Percentiles rank a stretch among this genome's conserved stretches.
Evolutionary conservation across 2,113 vertebrate species (phyloP).

Genomic region (Buteo buteo): DNA sequence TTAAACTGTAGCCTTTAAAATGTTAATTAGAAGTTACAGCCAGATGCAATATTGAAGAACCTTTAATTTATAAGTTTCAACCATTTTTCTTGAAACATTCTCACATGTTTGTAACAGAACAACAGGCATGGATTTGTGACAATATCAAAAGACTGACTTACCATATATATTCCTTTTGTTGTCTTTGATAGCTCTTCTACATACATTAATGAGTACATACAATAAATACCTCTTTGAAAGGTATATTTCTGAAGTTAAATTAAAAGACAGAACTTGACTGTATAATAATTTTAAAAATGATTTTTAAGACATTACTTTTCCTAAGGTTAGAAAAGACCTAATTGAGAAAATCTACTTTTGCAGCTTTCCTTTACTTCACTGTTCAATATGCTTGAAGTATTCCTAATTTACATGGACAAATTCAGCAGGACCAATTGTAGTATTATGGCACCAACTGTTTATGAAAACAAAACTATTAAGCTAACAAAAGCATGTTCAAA

Average conservation of each 20-base stretch:
- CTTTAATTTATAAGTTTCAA: constrained; percentile 68
- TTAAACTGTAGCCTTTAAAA: constrained; percentile 70
- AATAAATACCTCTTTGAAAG: constrained; percentile 22
- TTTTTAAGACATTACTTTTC: background rate
- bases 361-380: background rate
- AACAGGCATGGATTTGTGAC: constrained; percentile 45
- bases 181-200: constrained; percentile 5
- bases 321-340: background rate
- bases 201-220: constrained; percentile 21
- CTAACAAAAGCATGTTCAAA: constrained; percentile 46
- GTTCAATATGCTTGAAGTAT: background rate
- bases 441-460: constrained; percentile 34
- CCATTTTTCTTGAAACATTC: constrained; percentile 61
- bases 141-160: constrained; percentile 51
- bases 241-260: constrained; percentile 44
- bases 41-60: constrained; percentile 67
- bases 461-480: constrained; percentile 51
- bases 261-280: constrained; percentile 22
- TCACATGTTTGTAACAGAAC: constrained; percentile 54
- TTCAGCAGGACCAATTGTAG: constrained; percentile 18
- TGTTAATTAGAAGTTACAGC: constrained; percentile 70
- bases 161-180: constrained; percentile 49
- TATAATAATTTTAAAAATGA: background rate
- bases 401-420: constrained; percentile 8
- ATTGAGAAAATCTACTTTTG: background rate